Conservation (phyloP, 2,797 vertebrate species). For the Potorous gilbertii region DNA sequence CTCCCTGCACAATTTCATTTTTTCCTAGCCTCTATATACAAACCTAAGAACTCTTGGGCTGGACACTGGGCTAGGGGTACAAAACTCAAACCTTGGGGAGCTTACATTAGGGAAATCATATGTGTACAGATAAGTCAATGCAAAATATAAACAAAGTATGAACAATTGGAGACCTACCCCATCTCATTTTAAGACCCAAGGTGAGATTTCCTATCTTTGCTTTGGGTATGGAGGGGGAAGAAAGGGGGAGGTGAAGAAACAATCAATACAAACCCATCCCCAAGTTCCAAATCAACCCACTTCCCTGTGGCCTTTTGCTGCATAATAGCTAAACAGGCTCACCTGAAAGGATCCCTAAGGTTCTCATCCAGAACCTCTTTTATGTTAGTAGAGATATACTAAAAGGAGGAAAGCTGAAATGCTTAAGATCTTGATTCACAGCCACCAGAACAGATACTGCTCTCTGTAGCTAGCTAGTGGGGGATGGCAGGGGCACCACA, state of each 20-base stretch:
- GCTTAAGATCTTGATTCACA: conserved; percentile 23
- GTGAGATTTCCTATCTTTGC: not conserved
- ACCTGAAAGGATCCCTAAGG: not conserved
- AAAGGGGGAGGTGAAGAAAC: not conserved
- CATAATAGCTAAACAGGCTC: conserved; percentile 8
- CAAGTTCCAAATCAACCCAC: conserved; percentile 12
- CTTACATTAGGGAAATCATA: not conserved
- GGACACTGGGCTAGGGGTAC: not conserved
- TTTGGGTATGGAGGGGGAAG: not conserved
- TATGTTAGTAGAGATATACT: not conserved
- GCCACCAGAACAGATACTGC: conserved; percentile 45
- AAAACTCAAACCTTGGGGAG: not conserved
- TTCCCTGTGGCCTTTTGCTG: conserved; percentile 23
- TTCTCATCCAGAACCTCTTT: not conserved
- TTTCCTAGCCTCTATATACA: not conserved
- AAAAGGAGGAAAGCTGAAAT: not conserved
- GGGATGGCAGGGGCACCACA: conserved; percentile 14
- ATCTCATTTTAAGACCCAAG: not conserved
- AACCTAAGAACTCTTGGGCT: not conserved
- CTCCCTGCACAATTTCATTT: not conserved
- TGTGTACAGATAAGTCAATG: not conserved
- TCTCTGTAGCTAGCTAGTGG: conserved; percentile 12
- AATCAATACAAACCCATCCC: conserved; percentile 28
- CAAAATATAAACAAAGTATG: not conserved
- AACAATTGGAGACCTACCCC: not conserved